These are phyloP conservation scores for Dipodomys merriami DNA, from an alignment of 2,113 vertebrate genomes.

Conservation along the genomic window DNA sequence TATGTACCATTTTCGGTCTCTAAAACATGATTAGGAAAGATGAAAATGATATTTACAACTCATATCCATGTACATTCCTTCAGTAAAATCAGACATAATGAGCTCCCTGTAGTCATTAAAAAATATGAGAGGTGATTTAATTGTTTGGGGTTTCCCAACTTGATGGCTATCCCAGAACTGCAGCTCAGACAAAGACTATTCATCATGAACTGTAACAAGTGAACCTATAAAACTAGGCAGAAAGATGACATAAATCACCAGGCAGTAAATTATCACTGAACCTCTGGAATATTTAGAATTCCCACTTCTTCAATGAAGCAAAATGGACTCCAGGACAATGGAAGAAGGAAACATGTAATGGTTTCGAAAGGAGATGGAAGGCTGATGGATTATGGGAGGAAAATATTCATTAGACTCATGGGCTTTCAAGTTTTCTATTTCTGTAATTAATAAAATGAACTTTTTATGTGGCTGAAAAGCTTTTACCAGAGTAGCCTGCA, in stretches of 20 bases:
- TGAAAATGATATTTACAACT: constrained; percentile 37
- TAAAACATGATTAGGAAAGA: constrained; percentile 40
- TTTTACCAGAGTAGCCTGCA: background rate
- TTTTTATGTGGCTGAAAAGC: constrained; percentile 5
- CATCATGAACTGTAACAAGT: constrained; percentile 65
- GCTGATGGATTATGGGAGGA: background rate
- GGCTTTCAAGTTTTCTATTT: constrained; percentile 51
- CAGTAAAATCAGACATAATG: constrained; percentile 77
- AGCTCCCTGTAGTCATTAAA: constrained; percentile 80
- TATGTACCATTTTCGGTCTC: constrained; percentile 27
- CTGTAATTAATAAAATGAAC: constrained; percentile 59
- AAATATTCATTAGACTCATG: constrained; percentile 28
- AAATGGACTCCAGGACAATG: background rate
- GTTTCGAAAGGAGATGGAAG: constrained; percentile 46
- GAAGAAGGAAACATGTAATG: constrained; percentile 40
- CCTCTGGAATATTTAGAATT: constrained; percentile 56
- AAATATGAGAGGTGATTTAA: constrained; percentile 83
- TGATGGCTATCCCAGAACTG: constrained; percentile 72
- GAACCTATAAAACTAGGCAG: constrained; percentile 16
- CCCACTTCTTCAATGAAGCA: constrained; percentile 63
- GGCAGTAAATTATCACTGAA: constrained; percentile 46
- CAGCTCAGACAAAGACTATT: constrained; percentile 66
- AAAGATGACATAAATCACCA: constrained; percentile 69
- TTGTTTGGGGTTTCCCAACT: constrained; percentile 72
- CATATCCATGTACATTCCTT: constrained; percentile 65